These are phyloP conservation scores for Chymomyza fuscimana DNA, from an alignment of 2,888 invertebrate genomes.

Conservation along the genomic window DNA sequence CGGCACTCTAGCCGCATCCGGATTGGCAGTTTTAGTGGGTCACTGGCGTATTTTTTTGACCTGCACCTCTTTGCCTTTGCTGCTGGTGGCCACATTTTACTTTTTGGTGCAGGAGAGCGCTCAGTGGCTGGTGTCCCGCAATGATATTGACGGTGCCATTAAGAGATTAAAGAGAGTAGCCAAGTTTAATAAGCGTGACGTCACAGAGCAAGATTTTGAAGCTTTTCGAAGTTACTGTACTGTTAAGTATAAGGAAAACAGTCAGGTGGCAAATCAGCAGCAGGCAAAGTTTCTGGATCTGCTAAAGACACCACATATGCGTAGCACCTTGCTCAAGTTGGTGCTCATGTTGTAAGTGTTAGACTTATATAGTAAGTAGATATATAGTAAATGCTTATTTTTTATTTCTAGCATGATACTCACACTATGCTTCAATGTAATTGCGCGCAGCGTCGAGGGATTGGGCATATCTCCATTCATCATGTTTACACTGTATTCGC, in stretches of 20 bases:
- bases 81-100: slow-evolving; percentile 80
- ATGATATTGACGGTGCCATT: slow-evolving; percentile 80
- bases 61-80: slow-evolving; percentile 80
- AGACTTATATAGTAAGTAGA: background rate
- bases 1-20: slow-evolving; percentile 81
- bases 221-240: slow-evolving; percentile 68
- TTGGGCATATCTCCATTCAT: slow-evolving; percentile 81
- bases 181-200: slow-evolving; percentile 79
- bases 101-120: slow-evolving; percentile 81
- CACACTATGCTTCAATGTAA: slow-evolving; percentile 81
- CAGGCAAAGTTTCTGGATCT: slow-evolving; percentile 79
- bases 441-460: slow-evolving; percentile 82
- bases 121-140: slow-evolving; percentile 32
- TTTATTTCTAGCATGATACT: slow-evolving; percentile 80
- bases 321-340: slow-evolving; percentile 81
- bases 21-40: slow-evolving; percentile 79
- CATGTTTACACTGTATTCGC: slow-evolving; percentile 81
- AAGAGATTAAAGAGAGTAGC: slow-evolving; percentile 81
- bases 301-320: slow-evolving; percentile 81
- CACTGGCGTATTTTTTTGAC: slow-evolving; percentile 81
- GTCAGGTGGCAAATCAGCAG: slow-evolving; percentile 51
- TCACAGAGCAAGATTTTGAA: slow-evolving; percentile 72
- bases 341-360: slow-evolving; percentile 82
- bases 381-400: background rate
- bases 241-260: slow-evolving; percentile 79